phyloP scores from a whole-genome alignment of 2,888 invertebrate species.

The Pasiphila rectangulata region DNA sequence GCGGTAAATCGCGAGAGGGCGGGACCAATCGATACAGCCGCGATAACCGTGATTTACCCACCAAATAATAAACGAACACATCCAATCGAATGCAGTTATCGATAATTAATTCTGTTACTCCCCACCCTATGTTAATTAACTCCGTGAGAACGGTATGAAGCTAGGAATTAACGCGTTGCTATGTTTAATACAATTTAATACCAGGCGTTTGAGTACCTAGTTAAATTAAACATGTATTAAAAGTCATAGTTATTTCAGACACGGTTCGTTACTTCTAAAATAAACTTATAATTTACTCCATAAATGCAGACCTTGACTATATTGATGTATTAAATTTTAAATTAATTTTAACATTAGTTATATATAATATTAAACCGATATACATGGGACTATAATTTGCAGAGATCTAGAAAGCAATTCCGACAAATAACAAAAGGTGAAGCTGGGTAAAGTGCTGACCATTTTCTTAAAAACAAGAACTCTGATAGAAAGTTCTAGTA shows the following conservation, averaged over 20 bases:
- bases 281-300: no score
- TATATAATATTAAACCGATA: no score
- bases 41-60: constrained; percentile 68
- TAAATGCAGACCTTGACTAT: no score
- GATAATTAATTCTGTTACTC: constrained; percentile 66
- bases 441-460: neutral
- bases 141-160: constrained; percentile 53
- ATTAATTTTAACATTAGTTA: no score
- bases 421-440: neutral
- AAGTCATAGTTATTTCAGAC: no score
- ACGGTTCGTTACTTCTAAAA: no score
- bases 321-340: constrained; percentile 3
- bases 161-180: constrained; percentile 34
- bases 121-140: constrained; percentile 64
- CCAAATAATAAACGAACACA: constrained; percentile 60
- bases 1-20: constrained; percentile 50
- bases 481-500: constrained; percentile 6
- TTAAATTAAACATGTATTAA: no score
- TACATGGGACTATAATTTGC: no score
- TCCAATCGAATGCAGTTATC: constrained; percentile 63
- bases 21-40: constrained; percentile 45
- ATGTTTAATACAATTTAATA: constrained; percentile 17
- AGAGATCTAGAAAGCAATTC: no score
- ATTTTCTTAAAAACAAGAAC: constrained; percentile 1
- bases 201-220: no score